Base-by-base conservation (phyloP, 2,113 vertebrate species). In the Oenanthe oenanthe region DNA sequence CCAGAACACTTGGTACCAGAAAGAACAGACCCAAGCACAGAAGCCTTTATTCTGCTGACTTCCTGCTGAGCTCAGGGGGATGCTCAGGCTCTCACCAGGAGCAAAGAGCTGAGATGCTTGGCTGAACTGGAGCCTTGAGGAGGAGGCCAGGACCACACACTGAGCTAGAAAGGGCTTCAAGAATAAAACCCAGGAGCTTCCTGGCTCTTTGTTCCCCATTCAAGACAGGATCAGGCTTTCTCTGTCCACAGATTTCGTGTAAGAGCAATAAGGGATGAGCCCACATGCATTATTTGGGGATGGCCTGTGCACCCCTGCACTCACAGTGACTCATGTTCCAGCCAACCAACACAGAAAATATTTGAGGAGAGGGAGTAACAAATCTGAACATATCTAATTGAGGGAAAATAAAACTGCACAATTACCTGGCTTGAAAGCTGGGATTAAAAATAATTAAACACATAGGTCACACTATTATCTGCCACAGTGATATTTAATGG, bases 131-230 rank as follows among this genome's bases (percentile, higher is more conserved):
- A 86, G 63, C 72, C 79, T 65, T 72, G 28, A 62, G 20, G 32
- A 82, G 36, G 54, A 86, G 75, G 38, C 45, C 88, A 90, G 75
- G 93, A 79, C 92, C 67, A 68, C 90, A 85, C 76, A 89, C 45
- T 4, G 19, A 92, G 80, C 42, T 71, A 38, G 34, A 85, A 84
- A 68, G 7, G 34, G 12, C 2, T 17, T 65, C 83, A 87, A 63
- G 70, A 91, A 78, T 26, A 89, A 89, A 91, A 67, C 8, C 48
- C 68, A 78, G 60, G 47, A 86, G 70, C 45, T 81, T 81, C 87
- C 56, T 60, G 83, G 51, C 60, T 82, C 53, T 67, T 56, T 89
- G 68, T 10, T 81, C 28, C 28, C 9, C 53, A n/a, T 73, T 89
- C 66, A 85, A 48, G 28, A 38, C 12, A 9, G 71, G 32, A 79